Evolutionary conservation across 2,888 invertebrate genomes (phyloP).

Genomic region (Caradrina clavipalpis): DNA sequence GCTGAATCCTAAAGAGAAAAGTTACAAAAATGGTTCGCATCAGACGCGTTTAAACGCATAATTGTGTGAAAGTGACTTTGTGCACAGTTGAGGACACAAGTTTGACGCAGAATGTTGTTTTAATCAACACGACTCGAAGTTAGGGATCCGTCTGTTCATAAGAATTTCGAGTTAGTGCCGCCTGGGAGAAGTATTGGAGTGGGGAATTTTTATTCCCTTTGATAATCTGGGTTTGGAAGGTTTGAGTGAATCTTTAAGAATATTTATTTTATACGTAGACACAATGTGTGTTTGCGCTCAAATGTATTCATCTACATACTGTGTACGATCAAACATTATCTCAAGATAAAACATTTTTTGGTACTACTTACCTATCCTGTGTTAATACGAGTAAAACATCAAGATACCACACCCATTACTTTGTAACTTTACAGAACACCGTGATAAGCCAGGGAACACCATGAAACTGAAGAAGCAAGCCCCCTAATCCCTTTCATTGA

Average conservation of each 20-base stretch:
- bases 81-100: conserved; percentile 64
- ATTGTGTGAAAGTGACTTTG: conserved; percentile 66
- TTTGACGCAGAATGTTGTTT: conserved; percentile 75
- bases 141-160: conserved; percentile 39
- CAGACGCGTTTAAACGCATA: conserved; percentile 72
- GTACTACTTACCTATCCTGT: not conserved
- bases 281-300: not conserved
- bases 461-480: conserved; percentile 11
- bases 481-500: conserved; percentile 15
- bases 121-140: conserved; percentile 77
- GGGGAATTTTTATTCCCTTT: conserved; percentile 23
- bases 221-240: not conserved
- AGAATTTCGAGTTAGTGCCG: conserved; percentile 42
- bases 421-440: not conserved
- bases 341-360: too few relatives aligned
- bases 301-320: not conserved
- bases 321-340: not conserved
- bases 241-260: conserved; percentile 9
- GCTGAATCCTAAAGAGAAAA: conserved; percentile 56
- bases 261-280: not conserved
- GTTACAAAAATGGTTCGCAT: conserved; percentile 65
- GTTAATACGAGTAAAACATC: not conserved
- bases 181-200: conserved; percentile 22
- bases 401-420: not conserved
- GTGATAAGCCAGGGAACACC: conserved; percentile 1